These are phyloP conservation scores for Caenorhabditis drosophilae DNA, from an alignment of 2,888 invertebrate species.

Conservation along the genomic window DNA sequence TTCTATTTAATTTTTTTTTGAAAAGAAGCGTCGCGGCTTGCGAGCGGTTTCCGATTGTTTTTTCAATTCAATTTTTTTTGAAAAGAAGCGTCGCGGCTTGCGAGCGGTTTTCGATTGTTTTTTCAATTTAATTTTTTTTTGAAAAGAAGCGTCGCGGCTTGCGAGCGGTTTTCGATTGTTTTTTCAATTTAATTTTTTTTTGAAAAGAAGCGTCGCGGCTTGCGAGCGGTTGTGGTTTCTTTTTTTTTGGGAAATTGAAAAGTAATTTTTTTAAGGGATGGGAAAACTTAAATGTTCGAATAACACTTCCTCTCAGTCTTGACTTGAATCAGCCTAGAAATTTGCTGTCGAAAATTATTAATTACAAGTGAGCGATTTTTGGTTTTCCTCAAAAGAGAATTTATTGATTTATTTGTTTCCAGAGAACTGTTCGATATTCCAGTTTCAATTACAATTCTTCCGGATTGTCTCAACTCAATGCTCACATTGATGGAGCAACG, in stretches of 20 bases:
- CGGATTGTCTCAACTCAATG: constrained; percentile 64
- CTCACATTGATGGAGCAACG: constrained; percentile 62
- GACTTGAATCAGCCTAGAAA: constrained; percentile 62
- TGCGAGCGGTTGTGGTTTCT: too few species aligned
- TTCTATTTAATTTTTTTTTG: background rate
- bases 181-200: background rate
- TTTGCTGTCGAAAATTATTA: constrained; percentile 63
- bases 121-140: too few species aligned
- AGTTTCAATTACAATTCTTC: constrained; percentile 66
- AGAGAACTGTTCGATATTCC: constrained; percentile 67
- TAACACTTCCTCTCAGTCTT: constrained; percentile 64
- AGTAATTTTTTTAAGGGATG: constrained; percentile 27
- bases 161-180: too few species aligned
- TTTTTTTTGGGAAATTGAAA: constrained; percentile 1
- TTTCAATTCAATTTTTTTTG: background rate
- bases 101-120: too few species aligned
- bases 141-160: too few species aligned
- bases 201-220: too few species aligned
- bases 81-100: too few species aligned
- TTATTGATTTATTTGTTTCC: constrained; percentile 29
- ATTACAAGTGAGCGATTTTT: constrained; percentile 60
- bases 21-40: too few species aligned
- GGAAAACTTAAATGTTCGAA: constrained; percentile 65
- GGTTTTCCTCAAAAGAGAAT: background rate
- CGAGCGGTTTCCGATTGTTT: too few species aligned